A percentile compares a stretch with the other conserved stretches of the same genome.
These are phyloP conservation scores for Lytechinus pictus DNA, from an alignment of 35 echinoderm and acorn worm species.

Conservation along the genomic window DNA sequence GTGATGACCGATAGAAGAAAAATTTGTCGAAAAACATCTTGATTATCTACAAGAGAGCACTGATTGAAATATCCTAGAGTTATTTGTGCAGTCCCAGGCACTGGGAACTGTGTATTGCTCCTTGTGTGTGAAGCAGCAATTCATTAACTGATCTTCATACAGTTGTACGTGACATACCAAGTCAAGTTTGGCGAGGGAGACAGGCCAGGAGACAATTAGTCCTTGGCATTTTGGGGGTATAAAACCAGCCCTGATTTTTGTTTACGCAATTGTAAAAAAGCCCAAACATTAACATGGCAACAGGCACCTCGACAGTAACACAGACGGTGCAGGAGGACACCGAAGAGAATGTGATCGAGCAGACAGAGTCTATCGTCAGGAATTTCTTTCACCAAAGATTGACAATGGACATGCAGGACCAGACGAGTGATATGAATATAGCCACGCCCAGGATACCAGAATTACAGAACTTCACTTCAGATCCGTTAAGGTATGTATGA, in stretches of 20 bases:
- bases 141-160: background rate
- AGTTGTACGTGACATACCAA: background rate
- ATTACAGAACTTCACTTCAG: constrained; percentile 64
- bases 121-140: background rate
- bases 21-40: background rate
- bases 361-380: constrained; percentile 86
- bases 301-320: background rate
- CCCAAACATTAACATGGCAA: constrained; percentile 35
- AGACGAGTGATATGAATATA: constrained; percentile 72
- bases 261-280: background rate
- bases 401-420: constrained; percentile 83
- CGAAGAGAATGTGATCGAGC: constrained; percentile 87
- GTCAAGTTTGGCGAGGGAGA: background rate
- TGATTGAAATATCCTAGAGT: background rate
- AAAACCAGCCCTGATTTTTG: background rate
- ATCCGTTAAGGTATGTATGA: constrained; percentile 85
- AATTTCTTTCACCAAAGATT: constrained; percentile 90
- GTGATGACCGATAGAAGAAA: background rate
- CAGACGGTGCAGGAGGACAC: constrained; percentile 51
- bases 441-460: constrained; percentile 87
- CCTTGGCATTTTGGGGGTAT: background rate
- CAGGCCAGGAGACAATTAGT: background rate
- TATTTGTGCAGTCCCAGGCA: background rate
- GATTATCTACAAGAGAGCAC: background rate
- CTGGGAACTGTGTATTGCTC: background rate